Percentiles rank a stretch among this genome's conserved stretches.
phyloP scores from a whole-genome alignment of 2,888 invertebrate genomes.

The Pyrochroa serraticornis region DNA sequence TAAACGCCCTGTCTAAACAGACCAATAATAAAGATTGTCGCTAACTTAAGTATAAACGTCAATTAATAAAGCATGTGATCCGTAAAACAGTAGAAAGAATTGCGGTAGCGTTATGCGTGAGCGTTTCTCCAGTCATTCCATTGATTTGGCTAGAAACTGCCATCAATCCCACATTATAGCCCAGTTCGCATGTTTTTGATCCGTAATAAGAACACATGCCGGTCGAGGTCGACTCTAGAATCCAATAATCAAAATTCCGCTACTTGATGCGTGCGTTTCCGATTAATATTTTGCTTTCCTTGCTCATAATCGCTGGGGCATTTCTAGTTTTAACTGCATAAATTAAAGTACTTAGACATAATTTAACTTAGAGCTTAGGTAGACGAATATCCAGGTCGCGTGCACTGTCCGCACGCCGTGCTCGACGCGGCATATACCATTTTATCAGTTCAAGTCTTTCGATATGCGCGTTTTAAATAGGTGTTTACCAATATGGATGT shows the following conservation, averaged over 20 bases:
- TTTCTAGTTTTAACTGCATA: not conserved
- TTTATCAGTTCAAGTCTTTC: constrained; percentile 19
- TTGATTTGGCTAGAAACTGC: constrained; percentile 30
- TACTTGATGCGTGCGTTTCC: constrained; percentile 1
- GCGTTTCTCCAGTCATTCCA: constrained; percentile 30
- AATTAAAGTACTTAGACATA: constrained; percentile 1
- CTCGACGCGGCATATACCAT: constrained; percentile 1
- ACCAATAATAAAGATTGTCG: too few species aligned
- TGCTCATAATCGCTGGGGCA: not conserved
- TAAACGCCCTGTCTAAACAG: too few species aligned
- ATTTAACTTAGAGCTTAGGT: constrained; percentile 27
- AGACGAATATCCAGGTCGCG: constrained; percentile 23
- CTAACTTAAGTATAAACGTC: constrained; percentile 18
- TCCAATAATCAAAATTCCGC: constrained; percentile 6
- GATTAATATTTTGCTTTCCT: constrained; percentile 6
- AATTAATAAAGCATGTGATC: constrained; percentile 34
- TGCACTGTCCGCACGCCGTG: constrained; percentile 36
- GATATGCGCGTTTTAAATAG: constrained; percentile 40
- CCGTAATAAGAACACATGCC: constrained; percentile 32
- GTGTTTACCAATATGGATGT: constrained; percentile 47
- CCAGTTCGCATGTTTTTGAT: constrained; percentile 29
- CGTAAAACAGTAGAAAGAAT: constrained; percentile 1
- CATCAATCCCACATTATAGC: constrained; percentile 21
- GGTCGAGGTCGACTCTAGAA: constrained; percentile 7
- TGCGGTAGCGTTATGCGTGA: constrained; percentile 1